Conservation (phyloP, 2,797 vertebrate genomes). For the Leptatherina wallacei region DNA sequence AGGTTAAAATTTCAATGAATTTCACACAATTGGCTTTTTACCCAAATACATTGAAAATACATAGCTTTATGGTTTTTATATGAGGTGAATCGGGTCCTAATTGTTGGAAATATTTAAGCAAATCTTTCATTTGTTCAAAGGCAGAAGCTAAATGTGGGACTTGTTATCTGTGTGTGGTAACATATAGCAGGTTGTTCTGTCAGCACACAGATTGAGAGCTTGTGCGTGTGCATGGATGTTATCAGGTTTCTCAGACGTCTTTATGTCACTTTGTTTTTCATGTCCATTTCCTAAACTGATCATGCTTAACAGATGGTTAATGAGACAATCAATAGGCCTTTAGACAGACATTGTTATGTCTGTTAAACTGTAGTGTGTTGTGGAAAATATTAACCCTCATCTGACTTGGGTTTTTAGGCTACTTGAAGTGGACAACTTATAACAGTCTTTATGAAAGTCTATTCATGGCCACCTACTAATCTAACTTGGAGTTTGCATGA, state of each 20-base stretch:
- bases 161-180: no score
- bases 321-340: conserved; percentile 46
- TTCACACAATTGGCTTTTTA: no score
- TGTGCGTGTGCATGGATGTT: conserved; percentile 10
- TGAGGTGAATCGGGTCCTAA: no score
- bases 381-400: neutral
- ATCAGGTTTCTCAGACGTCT: conserved; percentile 1
- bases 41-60: no score
- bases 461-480: no score
- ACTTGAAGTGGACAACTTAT: neutral
- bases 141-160: no score
- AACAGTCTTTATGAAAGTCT: no score
- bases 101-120: no score
- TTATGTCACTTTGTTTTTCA: conserved; percentile 10
- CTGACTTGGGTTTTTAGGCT: neutral
- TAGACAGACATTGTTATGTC: conserved; percentile 12
- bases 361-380: neutral
- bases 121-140: no score
- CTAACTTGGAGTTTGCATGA: no score
- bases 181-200: neutral
- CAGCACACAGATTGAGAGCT: neutral
- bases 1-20: no score
- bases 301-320: conserved; percentile 41
- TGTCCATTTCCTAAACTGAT: conserved; percentile 35
- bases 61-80: no score